Evolutionary conservation across 2,113 vertebrate genomes (phyloP).

Genomic region (Nannospalax galili): DNA sequence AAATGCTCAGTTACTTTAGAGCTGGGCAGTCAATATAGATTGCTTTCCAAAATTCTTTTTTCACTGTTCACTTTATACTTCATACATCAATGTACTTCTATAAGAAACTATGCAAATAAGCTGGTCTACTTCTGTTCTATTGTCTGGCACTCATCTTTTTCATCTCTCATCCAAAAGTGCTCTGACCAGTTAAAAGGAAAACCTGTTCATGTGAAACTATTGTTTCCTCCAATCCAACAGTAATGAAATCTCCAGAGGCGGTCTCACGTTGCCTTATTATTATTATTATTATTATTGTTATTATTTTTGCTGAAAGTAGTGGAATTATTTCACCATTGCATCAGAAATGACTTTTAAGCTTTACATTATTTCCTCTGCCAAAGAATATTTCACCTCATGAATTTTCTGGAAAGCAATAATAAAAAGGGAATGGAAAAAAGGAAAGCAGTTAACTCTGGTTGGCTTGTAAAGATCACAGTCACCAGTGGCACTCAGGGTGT

Average conservation of each 20-base stretch:
- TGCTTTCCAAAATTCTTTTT: constrained; percentile 73
- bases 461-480: not conserved
- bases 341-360: constrained; percentile 72
- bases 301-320: constrained; percentile 36
- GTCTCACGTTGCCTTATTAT: constrained; percentile 7
- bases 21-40: not conserved
- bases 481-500: not conserved
- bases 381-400: constrained; percentile 70
- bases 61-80: constrained; percentile 71
- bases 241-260: constrained; percentile 69
- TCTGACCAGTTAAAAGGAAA: constrained; percentile 80
- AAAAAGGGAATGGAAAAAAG: constrained; percentile 18
- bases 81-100: constrained; percentile 62
- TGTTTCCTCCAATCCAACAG: constrained; percentile 64
- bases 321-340: constrained; percentile 75
- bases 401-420: constrained; percentile 50
- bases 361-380: constrained; percentile 70
- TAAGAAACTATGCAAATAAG: constrained; percentile 80
- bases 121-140: constrained; percentile 62
- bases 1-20: constrained; percentile 64
- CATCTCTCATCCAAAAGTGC: constrained; percentile 62
- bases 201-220: constrained; percentile 70
- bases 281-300: not conserved
- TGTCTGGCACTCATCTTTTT: constrained; percentile 73
- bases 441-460: not conserved